Conservation (phyloP, 2,113 vertebrate genomes). For the Leptobrachium leishanense region DNA sequence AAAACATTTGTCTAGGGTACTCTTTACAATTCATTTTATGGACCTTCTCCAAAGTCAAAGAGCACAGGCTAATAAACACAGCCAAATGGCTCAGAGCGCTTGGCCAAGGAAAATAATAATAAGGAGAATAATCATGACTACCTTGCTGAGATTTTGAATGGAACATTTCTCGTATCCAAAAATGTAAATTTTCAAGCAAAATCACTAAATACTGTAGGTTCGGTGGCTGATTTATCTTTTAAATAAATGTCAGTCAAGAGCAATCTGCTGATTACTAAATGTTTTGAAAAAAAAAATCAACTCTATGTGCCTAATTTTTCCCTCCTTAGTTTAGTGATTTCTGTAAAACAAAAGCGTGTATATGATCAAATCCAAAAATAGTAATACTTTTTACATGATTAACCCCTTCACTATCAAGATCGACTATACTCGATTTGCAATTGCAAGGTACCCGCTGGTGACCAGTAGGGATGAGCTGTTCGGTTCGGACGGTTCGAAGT, state of each 20-base stretch:
- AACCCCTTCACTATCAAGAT: too few species aligned
- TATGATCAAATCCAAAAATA: too few species aligned
- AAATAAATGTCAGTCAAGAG: constrained; percentile 34
- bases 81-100: constrained; percentile 46
- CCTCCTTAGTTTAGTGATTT: too few species aligned
- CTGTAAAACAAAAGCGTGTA: too few species aligned
- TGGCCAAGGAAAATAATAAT: constrained; percentile 43
- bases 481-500: too few species aligned
- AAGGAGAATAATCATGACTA: too few species aligned
- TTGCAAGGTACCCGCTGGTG: too few species aligned
- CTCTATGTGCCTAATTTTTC: too few species aligned
- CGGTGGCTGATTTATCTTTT: constrained; percentile 38
- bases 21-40: constrained; percentile 13
- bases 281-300: too few species aligned
- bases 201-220: constrained; percentile 47
- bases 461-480: too few species aligned
- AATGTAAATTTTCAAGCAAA: constrained; percentile 49
- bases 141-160: constrained; percentile 57
- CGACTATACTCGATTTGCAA: too few species aligned
- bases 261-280: constrained; percentile 31
- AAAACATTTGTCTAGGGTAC: constrained; percentile 10
- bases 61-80: constrained; percentile 23
- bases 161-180: constrained; percentile 49
- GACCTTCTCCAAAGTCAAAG: constrained; percentile 38
- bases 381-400: too few species aligned